Evolutionary conservation across 2,797 vertebrate species (phyloP).

Genomic region (Pseudomugil gertrudae): DNA sequence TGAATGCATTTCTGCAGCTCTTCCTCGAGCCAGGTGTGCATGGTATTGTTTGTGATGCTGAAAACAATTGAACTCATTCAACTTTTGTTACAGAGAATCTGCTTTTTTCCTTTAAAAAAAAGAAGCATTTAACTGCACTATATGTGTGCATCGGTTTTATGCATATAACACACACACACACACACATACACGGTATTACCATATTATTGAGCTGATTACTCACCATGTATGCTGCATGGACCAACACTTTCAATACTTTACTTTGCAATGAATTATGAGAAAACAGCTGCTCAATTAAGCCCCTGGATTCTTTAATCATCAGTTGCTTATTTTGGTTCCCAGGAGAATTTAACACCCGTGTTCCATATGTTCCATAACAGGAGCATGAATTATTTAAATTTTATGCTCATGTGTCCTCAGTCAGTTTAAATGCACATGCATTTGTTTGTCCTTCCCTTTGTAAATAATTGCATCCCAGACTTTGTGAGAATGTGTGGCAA

Average conservation of each 20-base stretch:
- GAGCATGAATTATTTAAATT: constrained; percentile 40
- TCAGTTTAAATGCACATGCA: constrained; percentile 2
- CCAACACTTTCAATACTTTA: constrained; percentile 61
- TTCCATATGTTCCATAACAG: constrained; percentile 57
- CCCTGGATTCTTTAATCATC: constrained; percentile 60
- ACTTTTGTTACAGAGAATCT: constrained; percentile 38
- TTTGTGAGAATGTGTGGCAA: constrained; percentile 29
- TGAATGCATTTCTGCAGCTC: constrained; percentile 3
- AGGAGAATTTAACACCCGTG: constrained; percentile 18
- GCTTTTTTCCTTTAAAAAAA: constrained; percentile 31
- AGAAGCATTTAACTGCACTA: constrained; percentile 32
- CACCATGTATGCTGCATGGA: constrained; percentile 25
- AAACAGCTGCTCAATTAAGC: constrained; percentile 69
- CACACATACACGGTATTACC: not conserved
- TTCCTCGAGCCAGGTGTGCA: constrained; percentile 28
- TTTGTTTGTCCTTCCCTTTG: not conserved
- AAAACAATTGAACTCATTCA: constrained; percentile 36
- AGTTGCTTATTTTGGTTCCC: constrained; percentile 60
- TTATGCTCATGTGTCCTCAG: constrained; percentile 30
- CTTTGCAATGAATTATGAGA: constrained; percentile 34
- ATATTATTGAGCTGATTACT: constrained; percentile 36
- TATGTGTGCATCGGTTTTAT: constrained; percentile 42
- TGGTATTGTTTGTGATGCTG: constrained; percentile 20
- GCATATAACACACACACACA: constrained; percentile 26
- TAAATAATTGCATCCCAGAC: not conserved